Evolutionary conservation across 2,113 vertebrate genomes (phyloP), one percentile per base, ranked within the genome.

Genomic region (Oenanthe oenanthe): DNA sequence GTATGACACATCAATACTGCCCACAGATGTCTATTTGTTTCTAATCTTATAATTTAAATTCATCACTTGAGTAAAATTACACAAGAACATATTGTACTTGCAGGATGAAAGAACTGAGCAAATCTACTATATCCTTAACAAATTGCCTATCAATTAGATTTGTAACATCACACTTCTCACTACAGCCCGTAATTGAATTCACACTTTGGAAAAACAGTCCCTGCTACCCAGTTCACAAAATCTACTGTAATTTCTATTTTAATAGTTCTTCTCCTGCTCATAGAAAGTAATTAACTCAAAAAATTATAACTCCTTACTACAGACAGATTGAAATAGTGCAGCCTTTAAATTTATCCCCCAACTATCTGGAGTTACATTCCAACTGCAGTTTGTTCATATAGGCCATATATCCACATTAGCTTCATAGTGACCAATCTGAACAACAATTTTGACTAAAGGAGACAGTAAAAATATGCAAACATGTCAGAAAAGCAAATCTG

Each of bases 111-210:
- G 60, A 70, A 29, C 70, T 66, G 66, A n/a, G 54, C 67, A 87
- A 42, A 79, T 74, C 81, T 80, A 67, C 63, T 58, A 51, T 26
- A 70, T 26, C 71, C 60, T 60, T 10, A 8, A 83, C 38, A 85
- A 93, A 92, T 51, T 87, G 85, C 67, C 47, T 79, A 92, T 94
- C 75, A 94, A 74, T 95, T 79, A 93, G 81, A 78, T 93, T 89
- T 82, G 77, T 75, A 92, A 53, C 61, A 86, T 86, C 89, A 79
- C 63, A 70, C 54, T 93, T 78, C 74, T 83, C 71, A 77, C 71
- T 90, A 48, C 63, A 92, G 75, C 36, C 67, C 12, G 3, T 71
- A 93, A 91, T 19, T 84, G 63, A 94, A 90, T 74, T 93, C 79
- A 88, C 92, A 77, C 56, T 83, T 85, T 10, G 25, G 71, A 85